Evolutionary conservation across 2,797 vertebrate species (phyloP).

Genomic region (Neosilurus hyrtlii): DNA sequence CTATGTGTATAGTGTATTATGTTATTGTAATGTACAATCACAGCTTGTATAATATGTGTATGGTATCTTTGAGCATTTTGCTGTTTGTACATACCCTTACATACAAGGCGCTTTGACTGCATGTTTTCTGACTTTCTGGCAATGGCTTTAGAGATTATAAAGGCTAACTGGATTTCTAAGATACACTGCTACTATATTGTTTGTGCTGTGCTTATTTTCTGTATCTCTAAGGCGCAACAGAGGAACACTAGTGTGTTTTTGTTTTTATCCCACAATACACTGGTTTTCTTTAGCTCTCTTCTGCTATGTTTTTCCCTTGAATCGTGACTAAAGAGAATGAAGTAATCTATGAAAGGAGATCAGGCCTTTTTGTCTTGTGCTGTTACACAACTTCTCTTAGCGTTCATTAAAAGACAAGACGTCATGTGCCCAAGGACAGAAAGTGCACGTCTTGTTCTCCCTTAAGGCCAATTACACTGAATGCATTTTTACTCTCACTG

Average conservation of each 20-base stretch:
- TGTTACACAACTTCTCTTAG: conserved; percentile 69
- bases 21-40: neutral
- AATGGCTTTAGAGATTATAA: conserved; percentile 14
- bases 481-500: neutral
- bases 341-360: conserved; percentile 65
- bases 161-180: conserved; percentile 49
- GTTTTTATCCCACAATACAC: conserved; percentile 57
- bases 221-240: conserved; percentile 52
- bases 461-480: conserved; percentile 37
- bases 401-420: conserved; percentile 73
- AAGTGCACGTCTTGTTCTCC: conserved; percentile 39
- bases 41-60: neutral
- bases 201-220: conserved; percentile 39
- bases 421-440: conserved; percentile 68
- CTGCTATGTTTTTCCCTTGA: conserved; percentile 62
- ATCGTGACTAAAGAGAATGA: conserved; percentile 64
- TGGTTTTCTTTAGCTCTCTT: conserved; percentile 60
- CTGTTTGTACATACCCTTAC: neutral
- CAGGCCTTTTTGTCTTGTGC: conserved; percentile 65
- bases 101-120: neutral
- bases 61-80: neutral
- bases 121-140: conserved; percentile 5
- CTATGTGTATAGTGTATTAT: too few relatives aligned
- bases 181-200: conserved; percentile 49
- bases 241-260: conserved; percentile 51